These are phyloP conservation scores for Palythoa heliodiscus DNA, from an alignment of 92 coral and sea anemone species.

Conservation along the genomic window DNA sequence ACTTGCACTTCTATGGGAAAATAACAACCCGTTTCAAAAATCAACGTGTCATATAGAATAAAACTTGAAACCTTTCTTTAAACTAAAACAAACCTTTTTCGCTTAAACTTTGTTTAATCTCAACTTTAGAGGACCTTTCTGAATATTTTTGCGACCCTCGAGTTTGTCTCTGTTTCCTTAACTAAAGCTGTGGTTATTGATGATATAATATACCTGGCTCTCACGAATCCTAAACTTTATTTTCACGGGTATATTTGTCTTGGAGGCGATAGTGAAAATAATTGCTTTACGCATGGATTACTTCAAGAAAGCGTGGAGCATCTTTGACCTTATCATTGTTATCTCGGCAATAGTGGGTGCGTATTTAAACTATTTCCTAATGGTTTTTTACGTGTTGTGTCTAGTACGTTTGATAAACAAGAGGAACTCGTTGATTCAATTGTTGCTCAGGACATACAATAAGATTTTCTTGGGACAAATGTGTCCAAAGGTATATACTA, in stretches of 20 bases:
- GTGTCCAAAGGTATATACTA: too few species aligned
- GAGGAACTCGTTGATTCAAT: too few species aligned
- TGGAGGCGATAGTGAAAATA: slow-evolving; percentile 33
- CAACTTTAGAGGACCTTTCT: too few species aligned
- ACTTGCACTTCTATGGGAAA: too few species aligned
- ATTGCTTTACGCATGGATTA: slow-evolving; percentile 24
- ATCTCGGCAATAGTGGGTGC: slow-evolving; percentile 22
- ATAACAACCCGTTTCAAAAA: too few species aligned
- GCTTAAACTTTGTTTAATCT: too few species aligned
- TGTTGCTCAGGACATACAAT: too few species aligned
- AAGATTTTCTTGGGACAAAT: too few species aligned
- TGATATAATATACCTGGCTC: slow-evolving; percentile 2
- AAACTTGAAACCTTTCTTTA: too few species aligned
- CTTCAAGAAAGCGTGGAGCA: slow-evolving; percentile 35
- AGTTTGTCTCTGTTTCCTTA: background rate
- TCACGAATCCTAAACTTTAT: slow-evolving; percentile 31
- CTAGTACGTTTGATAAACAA: background rate
- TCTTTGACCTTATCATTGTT: slow-evolving; percentile 27
- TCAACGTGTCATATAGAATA: too few species aligned
- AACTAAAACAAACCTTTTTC: too few species aligned
- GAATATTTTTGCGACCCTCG: background rate
- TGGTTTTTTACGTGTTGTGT: background rate
- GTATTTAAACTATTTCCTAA: background rate
- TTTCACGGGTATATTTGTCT: slow-evolving; percentile 23
- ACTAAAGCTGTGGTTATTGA: slow-evolving; percentile 24